These are phyloP conservation scores for Rhinogobio ventralis DNA, from an alignment of 2,797 vertebrate genomes.

Conservation along the genomic window DNA sequence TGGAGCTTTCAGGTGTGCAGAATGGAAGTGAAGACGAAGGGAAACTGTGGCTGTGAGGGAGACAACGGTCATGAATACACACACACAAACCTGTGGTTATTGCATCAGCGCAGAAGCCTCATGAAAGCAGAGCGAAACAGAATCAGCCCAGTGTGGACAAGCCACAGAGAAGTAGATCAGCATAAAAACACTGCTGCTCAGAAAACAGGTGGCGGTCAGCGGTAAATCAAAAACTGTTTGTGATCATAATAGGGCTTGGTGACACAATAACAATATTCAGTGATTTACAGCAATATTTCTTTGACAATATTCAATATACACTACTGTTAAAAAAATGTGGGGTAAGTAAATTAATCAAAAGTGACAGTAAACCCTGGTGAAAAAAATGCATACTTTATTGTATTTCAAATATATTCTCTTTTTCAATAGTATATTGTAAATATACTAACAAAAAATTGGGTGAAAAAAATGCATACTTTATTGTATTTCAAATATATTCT, in stretches of 20 bases:
- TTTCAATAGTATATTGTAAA: too few species aligned
- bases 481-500: too few species aligned
- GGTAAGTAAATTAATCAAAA: not conserved
- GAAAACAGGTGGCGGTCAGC: not conserved
- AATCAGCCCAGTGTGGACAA: conserved; percentile 19
- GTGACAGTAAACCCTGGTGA: too few species aligned
- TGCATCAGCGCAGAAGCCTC: not conserved
- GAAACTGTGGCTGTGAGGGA: conserved; percentile 58
- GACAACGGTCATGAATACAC: not conserved
- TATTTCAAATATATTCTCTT: too few species aligned
- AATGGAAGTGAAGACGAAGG: conserved; percentile 64
- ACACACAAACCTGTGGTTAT: conserved; percentile 13
- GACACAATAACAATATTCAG: not conserved
- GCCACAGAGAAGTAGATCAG: conserved; percentile 15
- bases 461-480: too few species aligned
- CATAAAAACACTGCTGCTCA: not conserved
- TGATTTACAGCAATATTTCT: not conserved
- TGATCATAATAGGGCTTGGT: not conserved
- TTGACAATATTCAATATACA: not conserved
- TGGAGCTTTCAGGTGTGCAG: conserved; percentile 72
- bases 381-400: too few species aligned
- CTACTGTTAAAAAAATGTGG: not conserved
- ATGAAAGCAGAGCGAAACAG: conserved; percentile 33
- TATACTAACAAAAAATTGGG: too few species aligned
- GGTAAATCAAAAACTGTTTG: not conserved